Evolutionary conservation across 2,797 vertebrate genomes (phyloP).

Genomic region (Chrysocyon brachyurus): DNA sequence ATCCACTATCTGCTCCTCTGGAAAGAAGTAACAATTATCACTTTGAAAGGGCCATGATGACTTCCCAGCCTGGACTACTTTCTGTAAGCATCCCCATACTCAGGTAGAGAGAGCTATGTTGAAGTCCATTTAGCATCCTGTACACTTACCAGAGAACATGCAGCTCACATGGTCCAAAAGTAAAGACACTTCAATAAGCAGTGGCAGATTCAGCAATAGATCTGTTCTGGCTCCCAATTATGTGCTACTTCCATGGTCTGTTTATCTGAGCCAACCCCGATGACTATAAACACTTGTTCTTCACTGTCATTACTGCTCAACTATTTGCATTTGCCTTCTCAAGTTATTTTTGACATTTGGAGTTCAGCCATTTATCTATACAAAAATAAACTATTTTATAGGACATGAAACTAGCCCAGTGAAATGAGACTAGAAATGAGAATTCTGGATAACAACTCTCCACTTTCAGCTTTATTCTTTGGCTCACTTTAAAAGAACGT

Average conservation of each 20-base stretch:
- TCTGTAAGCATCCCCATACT: neutral
- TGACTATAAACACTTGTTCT: neutral
- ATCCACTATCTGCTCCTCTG: neutral
- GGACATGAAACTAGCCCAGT: constrained; percentile 15
- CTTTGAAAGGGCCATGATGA: constrained; percentile 3
- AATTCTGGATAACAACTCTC: constrained; percentile 31
- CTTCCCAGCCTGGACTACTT: neutral
- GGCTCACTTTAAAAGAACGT: constrained; percentile 44
- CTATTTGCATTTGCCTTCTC: constrained; percentile 62
- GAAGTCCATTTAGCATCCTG: neutral
- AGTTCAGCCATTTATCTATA: constrained; percentile 21
- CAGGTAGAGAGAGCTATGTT: neutral
- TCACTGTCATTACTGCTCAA: neutral
- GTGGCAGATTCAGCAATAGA: neutral
- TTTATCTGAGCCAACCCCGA: neutral
- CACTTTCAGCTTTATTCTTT: constrained; percentile 9
- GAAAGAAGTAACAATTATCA: constrained; percentile 3
- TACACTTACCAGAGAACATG: neutral
- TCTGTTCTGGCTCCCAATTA: neutral
- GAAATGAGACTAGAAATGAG: neutral
- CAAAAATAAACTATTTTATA: constrained; percentile 70
- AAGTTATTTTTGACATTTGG: constrained; percentile 63
- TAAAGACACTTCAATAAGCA: neutral
- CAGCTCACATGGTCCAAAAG: neutral
- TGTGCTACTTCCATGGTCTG: neutral